Percentiles rank a stretch among this genome's conserved stretches.
Evolutionary conservation across 2,797 vertebrate genomes (phyloP).

Genomic region (Austrolebias charrua): DNA sequence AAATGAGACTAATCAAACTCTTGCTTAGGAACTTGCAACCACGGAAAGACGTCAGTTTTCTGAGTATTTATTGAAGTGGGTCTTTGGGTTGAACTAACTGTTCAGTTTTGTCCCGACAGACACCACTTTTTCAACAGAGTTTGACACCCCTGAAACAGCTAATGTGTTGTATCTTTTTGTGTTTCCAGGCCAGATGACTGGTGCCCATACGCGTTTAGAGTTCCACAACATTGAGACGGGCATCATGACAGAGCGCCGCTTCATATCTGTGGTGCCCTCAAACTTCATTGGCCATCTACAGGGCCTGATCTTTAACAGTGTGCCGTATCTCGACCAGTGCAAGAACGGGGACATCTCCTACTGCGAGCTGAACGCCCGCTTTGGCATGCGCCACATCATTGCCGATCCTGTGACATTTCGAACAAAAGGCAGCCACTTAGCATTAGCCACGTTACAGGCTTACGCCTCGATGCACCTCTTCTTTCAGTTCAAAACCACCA

Average conservation of each 20-base stretch:
- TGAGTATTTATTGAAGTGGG: too few species aligned
- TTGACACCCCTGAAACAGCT: too few species aligned
- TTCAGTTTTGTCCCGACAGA: too few species aligned
- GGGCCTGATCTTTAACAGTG: constrained; percentile 87
- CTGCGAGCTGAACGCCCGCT: constrained; percentile 93
- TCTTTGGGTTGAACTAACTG: too few species aligned
- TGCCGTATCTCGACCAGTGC: constrained; percentile 93
- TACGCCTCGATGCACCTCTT: constrained; percentile 96
- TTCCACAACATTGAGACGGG: constrained; percentile 96
- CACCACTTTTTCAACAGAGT: too few species aligned
- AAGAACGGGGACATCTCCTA: constrained; percentile 93
- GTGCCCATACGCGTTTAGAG: constrained; percentile 90
- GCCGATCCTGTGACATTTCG: constrained; percentile 93
- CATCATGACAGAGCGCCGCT: constrained; percentile 94
- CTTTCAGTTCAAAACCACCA: constrained; percentile 95
- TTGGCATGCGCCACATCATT: constrained; percentile 90
- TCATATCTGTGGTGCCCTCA: constrained; percentile 90
- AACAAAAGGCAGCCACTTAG: constrained; percentile 88
- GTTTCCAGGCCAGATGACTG: constrained; percentile 89
- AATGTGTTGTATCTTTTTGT: not conserved
- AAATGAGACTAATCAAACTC: too few species aligned
- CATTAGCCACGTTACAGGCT: constrained; percentile 89
- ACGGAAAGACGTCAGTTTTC: too few species aligned
- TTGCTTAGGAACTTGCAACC: too few species aligned
- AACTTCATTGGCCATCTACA: constrained; percentile 95